phyloP scores from a whole-genome alignment of 2,888 invertebrate species.

The Marronus borbonicus region DNA sequence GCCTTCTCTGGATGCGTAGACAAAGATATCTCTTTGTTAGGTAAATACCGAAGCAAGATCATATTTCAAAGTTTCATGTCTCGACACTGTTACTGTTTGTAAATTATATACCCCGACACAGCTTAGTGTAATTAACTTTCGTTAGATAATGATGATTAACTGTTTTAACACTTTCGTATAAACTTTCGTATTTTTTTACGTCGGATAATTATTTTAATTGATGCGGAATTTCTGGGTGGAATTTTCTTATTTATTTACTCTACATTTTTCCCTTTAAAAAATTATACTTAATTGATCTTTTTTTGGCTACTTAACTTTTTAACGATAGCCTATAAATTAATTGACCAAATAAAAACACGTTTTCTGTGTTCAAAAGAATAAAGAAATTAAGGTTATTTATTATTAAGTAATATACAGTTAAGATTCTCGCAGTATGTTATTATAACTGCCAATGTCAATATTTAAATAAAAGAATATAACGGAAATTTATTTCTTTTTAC shows the following conservation, averaged over 20 bases:
- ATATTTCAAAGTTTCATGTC: conserved; percentile 30
- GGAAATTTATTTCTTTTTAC: neutral
- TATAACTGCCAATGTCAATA: neutral
- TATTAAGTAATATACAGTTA: neutral
- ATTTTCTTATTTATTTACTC: no score
- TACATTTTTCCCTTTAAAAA: no score
- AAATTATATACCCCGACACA: conserved; percentile 34
- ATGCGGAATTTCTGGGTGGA: neutral
- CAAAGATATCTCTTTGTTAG: conserved; percentile 43
- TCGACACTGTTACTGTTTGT: conserved; percentile 2
- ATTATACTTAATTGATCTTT: no score
- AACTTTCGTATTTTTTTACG: neutral
- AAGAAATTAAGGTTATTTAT: no score
- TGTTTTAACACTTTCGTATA: conserved; percentile 20
- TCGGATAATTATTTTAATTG: conserved; percentile 26
- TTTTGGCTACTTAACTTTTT: no score
- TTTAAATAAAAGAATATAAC: conserved; percentile 1
- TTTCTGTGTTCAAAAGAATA: no score
- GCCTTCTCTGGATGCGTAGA: conserved; percentile 35
- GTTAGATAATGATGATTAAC: conserved; percentile 44
- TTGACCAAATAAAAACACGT: no score
- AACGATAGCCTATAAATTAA: no score
- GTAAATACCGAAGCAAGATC: conserved; percentile 35
- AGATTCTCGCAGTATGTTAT: neutral
- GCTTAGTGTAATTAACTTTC: conserved; percentile 38